Percentiles rank a stretch among this genome's conserved stretches.
Evolutionary conservation across 2,888 invertebrate species (phyloP).

Genomic region (Hypsopygia costalis): DNA sequence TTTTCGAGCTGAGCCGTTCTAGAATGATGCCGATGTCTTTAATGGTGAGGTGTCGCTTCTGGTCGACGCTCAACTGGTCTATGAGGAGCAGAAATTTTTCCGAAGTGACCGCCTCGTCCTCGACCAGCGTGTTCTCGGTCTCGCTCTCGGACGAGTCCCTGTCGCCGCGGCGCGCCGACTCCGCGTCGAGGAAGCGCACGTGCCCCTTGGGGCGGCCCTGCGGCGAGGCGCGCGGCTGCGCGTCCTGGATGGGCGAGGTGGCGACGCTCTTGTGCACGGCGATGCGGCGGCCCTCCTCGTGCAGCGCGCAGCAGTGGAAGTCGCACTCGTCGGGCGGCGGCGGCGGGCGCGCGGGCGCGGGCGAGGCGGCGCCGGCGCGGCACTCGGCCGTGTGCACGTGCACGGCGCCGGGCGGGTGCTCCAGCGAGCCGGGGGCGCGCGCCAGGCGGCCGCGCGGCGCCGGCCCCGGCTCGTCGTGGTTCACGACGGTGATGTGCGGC

Average conservation of each 20-base stretch:
- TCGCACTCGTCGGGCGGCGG: constrained; percentile 91
- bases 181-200: constrained; percentile 92
- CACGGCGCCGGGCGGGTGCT: constrained; percentile 84
- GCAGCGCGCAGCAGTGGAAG: constrained; percentile 96
- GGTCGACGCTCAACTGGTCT: constrained; percentile 95
- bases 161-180: constrained; percentile 82
- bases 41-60: constrained; percentile 94
- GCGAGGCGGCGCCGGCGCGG: constrained; percentile 84
- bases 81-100: constrained; percentile 96
- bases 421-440: constrained; percentile 84
- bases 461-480: constrained; percentile 93
- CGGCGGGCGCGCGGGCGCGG: constrained; percentile 78
- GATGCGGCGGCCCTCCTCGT: constrained; percentile 95
- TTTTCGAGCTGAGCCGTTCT: constrained; percentile 95
- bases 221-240: constrained; percentile 83
- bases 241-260: constrained; percentile 94
- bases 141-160: constrained; percentile 95
- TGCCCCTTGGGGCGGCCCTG: constrained; percentile 87
- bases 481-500: constrained; percentile 96
- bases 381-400: constrained; percentile 90
- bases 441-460: constrained; percentile 88
- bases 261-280: constrained; percentile 96
- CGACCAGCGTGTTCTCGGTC: constrained; percentile 95
- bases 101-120: constrained; percentile 93
- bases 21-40: constrained; percentile 97